phyloP scores from a whole-genome alignment of 2,888 invertebrate genomes.

The Rhamnusium bicolor region DNA sequence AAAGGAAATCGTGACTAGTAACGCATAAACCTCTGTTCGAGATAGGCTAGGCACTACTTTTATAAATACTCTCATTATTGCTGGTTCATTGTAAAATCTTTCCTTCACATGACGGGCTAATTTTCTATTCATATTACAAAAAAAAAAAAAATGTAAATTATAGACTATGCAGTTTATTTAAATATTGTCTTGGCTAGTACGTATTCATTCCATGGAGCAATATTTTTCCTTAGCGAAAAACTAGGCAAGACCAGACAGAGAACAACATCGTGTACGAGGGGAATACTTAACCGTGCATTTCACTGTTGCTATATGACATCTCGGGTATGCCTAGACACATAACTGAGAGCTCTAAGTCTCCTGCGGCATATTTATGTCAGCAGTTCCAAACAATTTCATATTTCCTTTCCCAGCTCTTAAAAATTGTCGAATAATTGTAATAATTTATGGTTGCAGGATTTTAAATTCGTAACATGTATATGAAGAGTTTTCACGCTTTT shows the following conservation, averaged over 20 bases:
- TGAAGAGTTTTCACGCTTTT: neutral
- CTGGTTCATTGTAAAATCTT: conserved; percentile 9
- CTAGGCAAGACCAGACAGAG: neutral
- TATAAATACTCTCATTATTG: conserved; percentile 19
- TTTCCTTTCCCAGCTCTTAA: conserved; percentile 63
- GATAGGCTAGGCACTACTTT: conserved; percentile 23
- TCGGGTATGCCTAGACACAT: conserved; percentile 64
- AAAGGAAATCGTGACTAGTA: conserved; percentile 39
- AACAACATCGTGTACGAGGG: conserved; percentile 38
- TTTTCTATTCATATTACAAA: neutral
- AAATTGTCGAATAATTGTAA: conserved; percentile 51
- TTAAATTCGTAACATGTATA: conserved; percentile 14
- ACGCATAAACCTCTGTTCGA: conserved; percentile 40
- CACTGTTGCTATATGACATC: conserved; percentile 59
- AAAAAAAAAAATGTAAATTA: neutral
- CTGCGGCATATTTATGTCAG: conserved; percentile 64
- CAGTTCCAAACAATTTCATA: conserved; percentile 63
- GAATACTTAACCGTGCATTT: conserved; percentile 58
- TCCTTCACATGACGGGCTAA: neutral
- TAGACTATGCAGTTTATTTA: neutral
- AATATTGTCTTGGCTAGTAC: neutral
- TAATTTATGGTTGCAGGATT: conserved; percentile 21
- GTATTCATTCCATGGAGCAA: neutral
- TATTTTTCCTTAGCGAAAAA: conserved; percentile 1
- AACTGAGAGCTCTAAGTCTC: conserved; percentile 62